Conservation (phyloP, 2,113 vertebrate genomes). For the Cinclus cinclus region DNA sequence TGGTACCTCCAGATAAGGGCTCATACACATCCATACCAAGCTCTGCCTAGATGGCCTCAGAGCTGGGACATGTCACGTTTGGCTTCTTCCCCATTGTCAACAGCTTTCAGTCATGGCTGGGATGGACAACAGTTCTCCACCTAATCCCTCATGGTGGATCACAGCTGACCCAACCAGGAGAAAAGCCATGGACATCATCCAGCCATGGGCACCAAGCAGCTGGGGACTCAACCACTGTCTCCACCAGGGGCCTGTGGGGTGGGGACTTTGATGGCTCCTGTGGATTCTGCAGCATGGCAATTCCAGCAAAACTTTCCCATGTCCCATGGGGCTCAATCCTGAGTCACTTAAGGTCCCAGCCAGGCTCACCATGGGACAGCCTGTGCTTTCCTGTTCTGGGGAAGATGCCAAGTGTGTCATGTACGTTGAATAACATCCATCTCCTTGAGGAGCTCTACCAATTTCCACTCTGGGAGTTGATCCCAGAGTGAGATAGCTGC, state of each 20-base stretch:
- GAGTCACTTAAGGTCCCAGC: fast-evolving
- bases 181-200: not conserved
- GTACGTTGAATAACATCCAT: not conserved
- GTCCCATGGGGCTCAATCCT: fast-evolving
- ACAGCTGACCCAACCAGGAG: fast-evolving
- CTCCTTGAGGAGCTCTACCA: not conserved
- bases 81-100: fast-evolving
- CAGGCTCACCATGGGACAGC: not conserved
- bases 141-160: not conserved
- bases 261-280: not conserved
- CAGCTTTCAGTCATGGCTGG: not conserved
- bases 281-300: fast-evolving
- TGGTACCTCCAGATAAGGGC: not conserved
- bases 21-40: not conserved
- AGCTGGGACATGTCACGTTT: not conserved
- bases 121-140: not conserved
- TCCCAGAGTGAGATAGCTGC: not conserved
- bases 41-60: not conserved
- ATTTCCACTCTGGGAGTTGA: not conserved
- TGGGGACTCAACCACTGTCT: not conserved
- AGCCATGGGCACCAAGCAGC: not conserved
- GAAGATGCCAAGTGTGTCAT: not conserved
- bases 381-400: not conserved
- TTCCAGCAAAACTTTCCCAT: not conserved
- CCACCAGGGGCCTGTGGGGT: fast-evolving